Evolutionary conservation across 2,888 invertebrate genomes (phyloP).

Genomic region (Lysandra bellargus): DNA sequence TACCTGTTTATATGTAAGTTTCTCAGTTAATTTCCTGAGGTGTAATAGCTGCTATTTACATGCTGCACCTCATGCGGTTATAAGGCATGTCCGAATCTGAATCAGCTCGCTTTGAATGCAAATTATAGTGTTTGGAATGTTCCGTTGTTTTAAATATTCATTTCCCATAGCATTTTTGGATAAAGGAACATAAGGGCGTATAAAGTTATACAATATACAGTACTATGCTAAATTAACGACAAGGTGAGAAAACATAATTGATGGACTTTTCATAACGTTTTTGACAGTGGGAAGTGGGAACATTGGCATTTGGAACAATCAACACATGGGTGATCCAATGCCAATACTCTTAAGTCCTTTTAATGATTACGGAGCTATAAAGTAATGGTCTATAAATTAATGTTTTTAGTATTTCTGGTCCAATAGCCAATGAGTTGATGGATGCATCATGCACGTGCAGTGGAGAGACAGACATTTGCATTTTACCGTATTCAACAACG

Average conservation of each 20-base stretch:
- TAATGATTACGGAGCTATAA: background rate
- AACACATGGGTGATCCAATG: background rate
- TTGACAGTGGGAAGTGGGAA: too few species aligned
- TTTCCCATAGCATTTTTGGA: background rate
- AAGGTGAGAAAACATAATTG: too few species aligned
- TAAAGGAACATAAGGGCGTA: background rate
- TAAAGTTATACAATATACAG: background rate
- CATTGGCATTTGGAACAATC: too few species aligned
- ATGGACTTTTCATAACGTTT: too few species aligned
- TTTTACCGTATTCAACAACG: background rate
- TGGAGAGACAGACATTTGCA: conserved; percentile 9
- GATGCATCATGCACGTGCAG: background rate
- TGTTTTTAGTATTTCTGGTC: conserved; percentile 25
- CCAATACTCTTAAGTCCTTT: background rate
- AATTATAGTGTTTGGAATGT: background rate
- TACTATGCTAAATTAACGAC: too few species aligned
- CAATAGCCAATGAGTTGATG: conserved; percentile 23
- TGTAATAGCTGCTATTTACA: background rate
- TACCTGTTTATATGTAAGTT: background rate
- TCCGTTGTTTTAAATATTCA: background rate
- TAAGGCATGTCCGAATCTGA: conserved; percentile 21
- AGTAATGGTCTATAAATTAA: conserved; percentile 23
- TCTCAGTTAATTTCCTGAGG: background rate
- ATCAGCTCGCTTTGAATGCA: conserved; percentile 19
- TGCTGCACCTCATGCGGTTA: conserved; percentile 6